phyloP scores from a whole-genome alignment of 2,888 invertebrate species.

The Trisateles emortualis region DNA sequence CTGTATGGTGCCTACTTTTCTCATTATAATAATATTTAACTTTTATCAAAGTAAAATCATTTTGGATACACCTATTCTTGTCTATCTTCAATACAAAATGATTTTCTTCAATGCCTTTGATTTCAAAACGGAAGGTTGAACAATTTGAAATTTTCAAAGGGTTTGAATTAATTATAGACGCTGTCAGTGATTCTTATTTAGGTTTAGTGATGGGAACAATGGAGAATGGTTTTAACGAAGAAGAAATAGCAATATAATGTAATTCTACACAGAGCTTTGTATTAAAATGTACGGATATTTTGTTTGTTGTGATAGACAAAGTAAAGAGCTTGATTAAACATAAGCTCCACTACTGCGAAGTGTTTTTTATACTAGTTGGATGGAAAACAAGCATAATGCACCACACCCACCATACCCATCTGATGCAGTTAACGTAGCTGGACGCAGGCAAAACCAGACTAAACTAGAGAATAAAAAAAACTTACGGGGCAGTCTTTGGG shows the following conservation, averaged over 20 bases:
- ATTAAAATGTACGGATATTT: not conserved
- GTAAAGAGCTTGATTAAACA: too few relatives aligned
- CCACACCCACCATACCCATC: too few relatives aligned
- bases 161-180: constrained; percentile 46
- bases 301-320: too few relatives aligned
- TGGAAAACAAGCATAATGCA: too few relatives aligned
- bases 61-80: constrained; percentile 6
- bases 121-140: constrained; percentile 18
- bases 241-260: constrained; percentile 8
- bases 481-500: too few relatives aligned
- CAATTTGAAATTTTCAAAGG: constrained; percentile 39
- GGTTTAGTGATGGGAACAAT: constrained; percentile 23
- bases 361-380: too few relatives aligned
- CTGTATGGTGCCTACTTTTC: too few relatives aligned
- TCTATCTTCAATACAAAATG: constrained; percentile 14
- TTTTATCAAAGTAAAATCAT: not conserved
- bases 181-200: constrained; percentile 26
- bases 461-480: too few relatives aligned
- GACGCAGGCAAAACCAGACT: too few relatives aligned
- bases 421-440: too few relatives aligned
- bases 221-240: not conserved
- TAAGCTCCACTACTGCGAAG: too few relatives aligned
- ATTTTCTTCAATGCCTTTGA: constrained; percentile 21
- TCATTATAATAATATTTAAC: too few relatives aligned
- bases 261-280: constrained; percentile 7